Evolutionary conservation across 2,888 invertebrate species (phyloP), one percentile per base, ranked within the genome.

Genomic region (Ctenicera cuprea): DNA sequence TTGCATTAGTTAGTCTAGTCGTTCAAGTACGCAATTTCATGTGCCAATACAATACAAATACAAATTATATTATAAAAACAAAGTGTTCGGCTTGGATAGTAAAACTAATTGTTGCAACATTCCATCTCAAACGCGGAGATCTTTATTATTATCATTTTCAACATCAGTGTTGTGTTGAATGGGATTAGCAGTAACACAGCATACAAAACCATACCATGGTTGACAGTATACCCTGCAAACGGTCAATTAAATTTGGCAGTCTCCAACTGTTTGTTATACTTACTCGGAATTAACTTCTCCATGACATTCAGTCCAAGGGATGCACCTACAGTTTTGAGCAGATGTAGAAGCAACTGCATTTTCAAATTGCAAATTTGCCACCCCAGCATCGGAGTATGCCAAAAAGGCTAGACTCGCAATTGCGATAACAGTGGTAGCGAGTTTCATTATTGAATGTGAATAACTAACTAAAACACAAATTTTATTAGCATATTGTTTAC

Each of bases 201-300:
- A 64, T 11, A 20, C 12, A 30, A 64, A 33, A 7, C 48, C 50
- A 12, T 64, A 64, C 48, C 48, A 64, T 50, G 64, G 64, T 33
- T 64, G 64, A 9, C 64, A 64, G 37, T 64, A 50, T 37, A 64
- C 50, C 0, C 64, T 64, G 26, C 33, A 64, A 64, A 11, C 3
- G 22, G 26, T 9, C 26, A 54, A 30, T 26, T n/a, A 54, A 52
- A 20, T 12, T 33, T 33, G 30, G 3, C 9, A 33, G 30, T 8
- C 16, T 3, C 3, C 12, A 1, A 38, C 3, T 26, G 2, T 26
- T 5, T 26, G 26, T 26, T 26, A 18, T 26, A 52, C 43, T 52
- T 30, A 67, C 62, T 37, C 33, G 3, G 69, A 30, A 16, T 62
- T 37, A n/a, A 37, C 20, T 45, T 68, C 68, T 45, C 64, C 64